Conservation (phyloP, 2,888 invertebrate genomes). For the Hoplodrina ambigua region DNA sequence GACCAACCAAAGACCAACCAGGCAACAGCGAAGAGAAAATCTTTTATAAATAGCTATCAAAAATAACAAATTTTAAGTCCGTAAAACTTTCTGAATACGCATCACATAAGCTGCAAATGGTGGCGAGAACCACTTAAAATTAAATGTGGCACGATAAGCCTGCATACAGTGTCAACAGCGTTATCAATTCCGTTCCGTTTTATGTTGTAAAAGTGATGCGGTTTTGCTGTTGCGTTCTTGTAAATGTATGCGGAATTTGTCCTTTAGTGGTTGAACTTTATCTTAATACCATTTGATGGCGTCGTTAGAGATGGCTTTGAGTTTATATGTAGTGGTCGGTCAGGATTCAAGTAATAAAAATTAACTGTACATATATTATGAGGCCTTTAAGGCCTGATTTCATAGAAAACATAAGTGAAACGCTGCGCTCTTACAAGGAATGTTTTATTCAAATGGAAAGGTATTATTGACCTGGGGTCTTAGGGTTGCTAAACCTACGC, state of each 20-base stretch:
- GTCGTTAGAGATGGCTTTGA: conserved; percentile 14
- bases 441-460: no score
- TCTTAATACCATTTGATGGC: conserved; percentile 29
- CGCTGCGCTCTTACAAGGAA: not conserved
- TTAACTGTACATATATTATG: conserved; percentile 3
- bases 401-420: not conserved
- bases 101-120: conserved; percentile 22
- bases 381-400: not conserved
- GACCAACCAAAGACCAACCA: no score
- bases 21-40: no score
- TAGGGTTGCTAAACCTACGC: no score
- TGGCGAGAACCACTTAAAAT: conserved; percentile 47
- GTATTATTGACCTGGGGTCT: no score
- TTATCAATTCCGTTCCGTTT: conserved; percentile 44
- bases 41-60: not conserved
- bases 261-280: conserved; percentile 25
- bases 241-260: conserved; percentile 26
- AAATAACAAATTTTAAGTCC: conserved; percentile 6
- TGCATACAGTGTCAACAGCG: conserved; percentile 23
- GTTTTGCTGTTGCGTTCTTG: conserved; percentile 6
- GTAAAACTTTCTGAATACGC: conserved; percentile 11
- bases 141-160: conserved; percentile 50
- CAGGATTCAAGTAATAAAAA: conserved; percentile 21
- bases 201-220: conserved; percentile 19
- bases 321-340: conserved; percentile 3